Evolutionary conservation across 1,140 invertebrate species (phyloP).

Genomic region (Brachionus manjavacas): DNA sequence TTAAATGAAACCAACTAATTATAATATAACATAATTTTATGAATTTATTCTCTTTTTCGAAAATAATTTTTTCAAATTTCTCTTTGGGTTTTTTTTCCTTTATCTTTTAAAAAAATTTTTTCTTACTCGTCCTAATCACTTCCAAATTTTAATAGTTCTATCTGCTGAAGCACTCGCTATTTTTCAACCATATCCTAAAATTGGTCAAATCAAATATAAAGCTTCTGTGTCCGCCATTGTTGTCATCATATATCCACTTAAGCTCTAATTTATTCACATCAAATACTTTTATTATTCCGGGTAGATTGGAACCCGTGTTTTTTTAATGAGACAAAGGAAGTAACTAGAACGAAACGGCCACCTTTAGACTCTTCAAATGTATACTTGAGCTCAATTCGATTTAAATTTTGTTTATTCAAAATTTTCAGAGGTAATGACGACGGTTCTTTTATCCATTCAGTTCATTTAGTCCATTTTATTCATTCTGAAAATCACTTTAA

Average conservation of each 20-base stretch:
- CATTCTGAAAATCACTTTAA: too few relatives aligned
- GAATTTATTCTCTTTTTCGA: too few relatives aligned
- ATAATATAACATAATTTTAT: too few relatives aligned
- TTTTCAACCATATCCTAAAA: background rate
- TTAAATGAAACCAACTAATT: too few relatives aligned
- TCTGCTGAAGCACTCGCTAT: background rate
- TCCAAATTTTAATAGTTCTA: background rate
- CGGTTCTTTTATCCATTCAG: too few relatives aligned
- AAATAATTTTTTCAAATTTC: too few relatives aligned
- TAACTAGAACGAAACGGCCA: background rate
- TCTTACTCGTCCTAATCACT: too few relatives aligned
- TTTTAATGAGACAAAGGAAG: background rate
- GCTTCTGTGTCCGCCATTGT: background rate
- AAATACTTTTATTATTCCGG: conserved; percentile 13
- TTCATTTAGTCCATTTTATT: too few relatives aligned
- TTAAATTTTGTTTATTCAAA: conserved; percentile 49
- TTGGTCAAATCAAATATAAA: background rate
- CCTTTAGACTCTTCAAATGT: background rate
- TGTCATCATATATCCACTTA: background rate
- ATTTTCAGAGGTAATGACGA: too few relatives aligned
- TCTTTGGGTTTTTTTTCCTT: too few relatives aligned
- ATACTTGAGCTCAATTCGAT: background rate
- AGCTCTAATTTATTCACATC: background rate
- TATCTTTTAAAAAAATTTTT: too few relatives aligned
- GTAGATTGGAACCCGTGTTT: background rate